Evolutionary conservation across 1,140 invertebrate species (phyloP), one percentile per base, ranked within the genome.

Genomic region (Liolophura sinensis): DNA sequence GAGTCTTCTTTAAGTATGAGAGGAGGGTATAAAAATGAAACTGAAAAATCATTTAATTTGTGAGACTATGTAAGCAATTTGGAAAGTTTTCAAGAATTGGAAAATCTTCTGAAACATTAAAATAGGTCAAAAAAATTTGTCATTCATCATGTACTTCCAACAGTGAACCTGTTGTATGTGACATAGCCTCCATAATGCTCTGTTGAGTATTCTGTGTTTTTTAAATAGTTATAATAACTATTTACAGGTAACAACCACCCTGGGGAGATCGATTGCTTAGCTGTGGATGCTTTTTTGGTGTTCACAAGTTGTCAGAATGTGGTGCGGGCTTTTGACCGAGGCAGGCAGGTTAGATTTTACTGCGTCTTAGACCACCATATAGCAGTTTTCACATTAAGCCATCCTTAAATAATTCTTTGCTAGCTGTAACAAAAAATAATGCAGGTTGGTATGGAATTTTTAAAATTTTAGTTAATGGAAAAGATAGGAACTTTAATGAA

Each of bases 321-420:
- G 20, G 90, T 98, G 74, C 92, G 90, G 76, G 93, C 93, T 0
- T 98, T 95, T 92, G 88, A 90, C 76, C 87, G 93, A 85, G 94
- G 94, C 57, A 91, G 89, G 62, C 93, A 97, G 78, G 86, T 87
- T 73, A 68, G 48, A 24, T 58, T 16, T 55, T n/a, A 15, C 15
- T 60, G 12, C 59, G 1, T 11, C 22, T 46, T 31, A 20, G 20
- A 54, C 54, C 18, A 46, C 59, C 40, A 63, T 46, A 15, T 59
- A 51, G 20, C 55, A 65, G 25, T 63, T 56, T 31, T 55, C 31
- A 12, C 62, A 56, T 20, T 27, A n/a, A n/a, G n/a, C n/a, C n/a
- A n/a, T n/a, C n/a, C n/a, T n/a, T n/a, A n/a, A n/a, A n/a, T n/a
- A n/a, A n/a, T n/a, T n/a, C n/a, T n/a, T n/a, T n/a, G n/a, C n/a